Evolutionary conservation across 2,888 invertebrate species (phyloP).

Genomic region (Sphinx pinastri): DNA sequence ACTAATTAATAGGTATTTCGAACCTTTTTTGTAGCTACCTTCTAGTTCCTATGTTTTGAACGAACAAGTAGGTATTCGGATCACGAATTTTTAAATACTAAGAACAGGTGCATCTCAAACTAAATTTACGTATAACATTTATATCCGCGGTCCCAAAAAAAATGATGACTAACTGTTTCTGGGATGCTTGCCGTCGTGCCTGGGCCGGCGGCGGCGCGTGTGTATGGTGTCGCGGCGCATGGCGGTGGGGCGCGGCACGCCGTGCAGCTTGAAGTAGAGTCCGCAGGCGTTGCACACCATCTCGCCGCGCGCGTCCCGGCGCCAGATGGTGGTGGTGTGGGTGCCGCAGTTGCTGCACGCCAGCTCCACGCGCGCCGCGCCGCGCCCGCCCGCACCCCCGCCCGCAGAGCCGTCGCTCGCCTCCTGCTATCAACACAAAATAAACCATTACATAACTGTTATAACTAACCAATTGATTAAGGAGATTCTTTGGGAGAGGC

Average conservation of each 20-base stretch:
- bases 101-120: too few relatives aligned
- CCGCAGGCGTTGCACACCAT: conserved; percentile 99
- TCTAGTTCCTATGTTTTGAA: too few relatives aligned
- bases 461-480: too few relatives aligned
- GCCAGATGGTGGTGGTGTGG: conserved; percentile 98
- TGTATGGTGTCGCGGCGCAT: conserved; percentile 99
- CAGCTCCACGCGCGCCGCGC: conserved; percentile 88
- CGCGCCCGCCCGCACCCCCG: conserved; percentile 33
- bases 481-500: too few relatives aligned
- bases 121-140: neutral
- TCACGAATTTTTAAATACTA: too few relatives aligned
- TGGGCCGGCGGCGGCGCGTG: conserved; percentile 94
- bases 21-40: too few relatives aligned
- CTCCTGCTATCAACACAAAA: conserved; percentile 47
- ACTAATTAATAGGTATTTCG: too few relatives aligned
- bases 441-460: neutral
- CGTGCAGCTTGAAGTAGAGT: conserved; percentile 98
- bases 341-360: conserved; percentile 98
- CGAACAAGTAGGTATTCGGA: too few relatives aligned
- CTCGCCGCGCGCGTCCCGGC: conserved; percentile 97
- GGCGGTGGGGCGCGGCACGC: conserved; percentile 95
- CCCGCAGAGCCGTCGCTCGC: conserved; percentile 35
- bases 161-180: conserved; percentile 66
- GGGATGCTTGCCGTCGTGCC: conserved; percentile 85
- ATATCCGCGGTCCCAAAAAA: neutral